Percentiles rank a stretch among this genome's conserved stretches.
These are phyloP conservation scores for Rhagonycha fulva DNA, from an alignment of 2,888 invertebrate species.

Conservation along the genomic window DNA sequence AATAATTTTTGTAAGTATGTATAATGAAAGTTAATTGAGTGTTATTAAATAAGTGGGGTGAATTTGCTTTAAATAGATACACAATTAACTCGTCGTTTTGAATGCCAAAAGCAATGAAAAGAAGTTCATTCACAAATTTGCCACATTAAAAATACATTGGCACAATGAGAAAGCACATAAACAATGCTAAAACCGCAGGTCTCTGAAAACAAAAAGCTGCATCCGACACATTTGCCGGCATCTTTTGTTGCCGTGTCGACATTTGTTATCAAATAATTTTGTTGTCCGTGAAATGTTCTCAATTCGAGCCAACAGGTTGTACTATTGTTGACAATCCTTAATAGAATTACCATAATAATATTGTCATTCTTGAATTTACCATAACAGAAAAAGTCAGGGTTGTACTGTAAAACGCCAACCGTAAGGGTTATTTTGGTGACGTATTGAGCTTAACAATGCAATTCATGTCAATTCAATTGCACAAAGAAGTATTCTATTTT, in stretches of 20 bases:
- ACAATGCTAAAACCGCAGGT: conserved; percentile 43
- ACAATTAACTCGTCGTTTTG: conserved; percentile 7
- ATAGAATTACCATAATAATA: conserved; percentile 58
- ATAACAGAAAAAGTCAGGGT: conserved; percentile 50
- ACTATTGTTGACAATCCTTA: conserved; percentile 54
- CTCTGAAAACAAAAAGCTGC: conserved; percentile 44
- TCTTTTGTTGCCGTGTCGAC: conserved; percentile 49
- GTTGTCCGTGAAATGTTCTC: conserved; percentile 54
- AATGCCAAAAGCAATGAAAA: conserved; percentile 18
- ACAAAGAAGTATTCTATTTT: conserved; percentile 49
- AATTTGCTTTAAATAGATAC: conserved; percentile 5
- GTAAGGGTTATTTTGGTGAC: conserved; percentile 50
- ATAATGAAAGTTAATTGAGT: conserved; percentile 5
- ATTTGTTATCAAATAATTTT: conserved; percentile 56
- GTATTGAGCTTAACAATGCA: conserved; percentile 49
- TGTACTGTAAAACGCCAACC: conserved; percentile 41
- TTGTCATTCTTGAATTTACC: conserved; percentile 56
- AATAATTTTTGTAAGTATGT: neutral
- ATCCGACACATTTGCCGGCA: conserved; percentile 47
- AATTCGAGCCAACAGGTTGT: conserved; percentile 55
- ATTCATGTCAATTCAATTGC: conserved; percentile 52
- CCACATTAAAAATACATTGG: conserved; percentile 46
- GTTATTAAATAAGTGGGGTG: conserved; percentile 3
- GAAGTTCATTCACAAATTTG: conserved; percentile 44
- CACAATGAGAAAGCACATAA: conserved; percentile 41